Conservation (phyloP, 2,888 invertebrate species). For the Encarsia formosa region DNA sequence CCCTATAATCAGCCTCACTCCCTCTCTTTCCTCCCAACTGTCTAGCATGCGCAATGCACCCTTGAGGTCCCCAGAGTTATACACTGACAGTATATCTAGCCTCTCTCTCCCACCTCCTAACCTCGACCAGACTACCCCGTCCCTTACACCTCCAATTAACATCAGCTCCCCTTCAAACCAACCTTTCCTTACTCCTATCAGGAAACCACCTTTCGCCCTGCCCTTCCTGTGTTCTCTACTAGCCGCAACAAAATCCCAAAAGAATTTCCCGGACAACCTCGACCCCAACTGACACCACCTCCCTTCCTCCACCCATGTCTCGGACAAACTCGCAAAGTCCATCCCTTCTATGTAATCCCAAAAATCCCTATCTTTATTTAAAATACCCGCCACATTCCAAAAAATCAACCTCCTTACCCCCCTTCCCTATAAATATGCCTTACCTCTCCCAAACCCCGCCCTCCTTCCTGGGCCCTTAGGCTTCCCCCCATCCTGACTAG, state of each 20-base stretch:
- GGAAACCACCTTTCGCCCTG: constrained; percentile 23
- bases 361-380: constrained; percentile 26
- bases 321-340: constrained; percentile 23
- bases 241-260: constrained; percentile 17
- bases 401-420: constrained; percentile 3
- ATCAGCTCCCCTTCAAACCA: not conserved
- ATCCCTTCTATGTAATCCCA: constrained; percentile 20
- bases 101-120: not conserved
- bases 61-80: not conserved
- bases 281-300: not conserved
- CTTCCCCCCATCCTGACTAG: no score
- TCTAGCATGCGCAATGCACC: not conserved
- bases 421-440: no score
- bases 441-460: not conserved
- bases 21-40: not conserved
- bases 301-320: constrained; percentile 30
- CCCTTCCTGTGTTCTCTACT: constrained; percentile 20
- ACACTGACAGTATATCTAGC: not conserved
- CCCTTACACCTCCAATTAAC: not conserved
- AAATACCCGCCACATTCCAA: constrained; percentile 31
- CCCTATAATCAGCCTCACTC: not conserved
- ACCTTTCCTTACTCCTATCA: constrained; percentile 22
- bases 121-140: not conserved
- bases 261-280: constrained; percentile 17
- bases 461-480: not conserved